phyloP scores from a whole-genome alignment of 2,888 invertebrate genomes.

The Loripinus fragilis region DNA sequence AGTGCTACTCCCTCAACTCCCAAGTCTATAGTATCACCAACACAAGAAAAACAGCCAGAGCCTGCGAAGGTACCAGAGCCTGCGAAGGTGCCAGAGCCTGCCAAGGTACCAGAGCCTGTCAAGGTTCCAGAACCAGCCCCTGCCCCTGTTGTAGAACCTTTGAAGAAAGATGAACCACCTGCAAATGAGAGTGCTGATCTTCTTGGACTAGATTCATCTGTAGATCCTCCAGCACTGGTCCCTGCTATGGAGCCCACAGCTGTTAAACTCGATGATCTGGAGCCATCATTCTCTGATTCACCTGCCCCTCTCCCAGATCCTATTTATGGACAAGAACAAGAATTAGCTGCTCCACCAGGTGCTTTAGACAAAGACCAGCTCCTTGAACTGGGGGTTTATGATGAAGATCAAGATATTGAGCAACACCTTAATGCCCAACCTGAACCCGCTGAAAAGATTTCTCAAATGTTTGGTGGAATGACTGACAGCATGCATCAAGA shows the following conservation, averaged over 20 bases:
- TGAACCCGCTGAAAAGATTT: constrained; percentile 43
- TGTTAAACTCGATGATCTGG: constrained; percentile 17
- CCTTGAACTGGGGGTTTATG: constrained; percentile 73
- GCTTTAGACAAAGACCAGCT: constrained; percentile 53
- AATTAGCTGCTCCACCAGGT: constrained; percentile 8
- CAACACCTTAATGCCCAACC: constrained; percentile 45
- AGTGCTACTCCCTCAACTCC: constrained; percentile 57
- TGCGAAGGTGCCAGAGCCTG: constrained; percentile 28
- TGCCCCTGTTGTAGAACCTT: constrained; percentile 33
- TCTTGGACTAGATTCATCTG: constrained; percentile 31
- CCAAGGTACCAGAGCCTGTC: constrained; percentile 28
- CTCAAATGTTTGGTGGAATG: constrained; percentile 56
- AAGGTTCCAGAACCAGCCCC: constrained; percentile 23
- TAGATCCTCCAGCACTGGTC: constrained; percentile 22
- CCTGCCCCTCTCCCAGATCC: constrained; percentile 20
- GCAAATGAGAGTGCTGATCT: constrained; percentile 24
- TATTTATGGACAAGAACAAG: constrained; percentile 18
- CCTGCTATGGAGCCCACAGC: constrained; percentile 31
- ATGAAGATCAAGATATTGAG: constrained; percentile 69
- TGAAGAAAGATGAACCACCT: constrained; percentile 27
- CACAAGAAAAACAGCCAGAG: constrained; percentile 44
- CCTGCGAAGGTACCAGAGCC: no score
- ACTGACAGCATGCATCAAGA: constrained; percentile 56
- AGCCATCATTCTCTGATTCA: constrained; percentile 6
- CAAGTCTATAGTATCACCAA: constrained; percentile 54